These are phyloP conservation scores for Hydriomena furcata DNA, from an alignment of 2,888 invertebrate genomes.

Conservation along the genomic window DNA sequence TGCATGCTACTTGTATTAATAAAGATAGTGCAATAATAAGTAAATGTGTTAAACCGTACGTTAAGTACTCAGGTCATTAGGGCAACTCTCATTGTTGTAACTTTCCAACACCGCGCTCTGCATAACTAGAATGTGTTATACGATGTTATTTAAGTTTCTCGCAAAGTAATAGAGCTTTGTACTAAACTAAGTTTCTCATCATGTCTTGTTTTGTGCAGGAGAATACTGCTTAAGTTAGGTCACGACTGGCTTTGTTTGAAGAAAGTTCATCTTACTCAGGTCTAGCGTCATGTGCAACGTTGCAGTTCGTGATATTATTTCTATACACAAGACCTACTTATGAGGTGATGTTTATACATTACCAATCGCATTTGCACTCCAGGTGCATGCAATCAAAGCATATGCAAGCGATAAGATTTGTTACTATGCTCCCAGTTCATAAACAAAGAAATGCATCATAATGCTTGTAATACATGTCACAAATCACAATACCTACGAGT, in stretches of 20 bases:
- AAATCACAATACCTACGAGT: neutral
- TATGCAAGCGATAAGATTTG: conserved; percentile 47
- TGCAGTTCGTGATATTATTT: conserved; percentile 55
- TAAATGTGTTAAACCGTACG: conserved; percentile 8
- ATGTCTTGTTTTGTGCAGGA: neutral
- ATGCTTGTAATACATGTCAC: conserved; percentile 16
- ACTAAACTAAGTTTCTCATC: neutral
- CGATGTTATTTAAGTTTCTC: conserved; percentile 10
- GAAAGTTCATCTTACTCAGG: conserved; percentile 38
- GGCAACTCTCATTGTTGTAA: conserved; percentile 44
- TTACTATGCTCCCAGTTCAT: conserved; percentile 39
- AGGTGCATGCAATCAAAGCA: conserved; percentile 65
- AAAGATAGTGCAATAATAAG: conserved; percentile 5
- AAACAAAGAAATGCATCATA: too few species aligned
- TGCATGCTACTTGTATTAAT: neutral
- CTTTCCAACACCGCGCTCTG: conserved; percentile 43
- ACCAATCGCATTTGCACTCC: conserved; percentile 54
- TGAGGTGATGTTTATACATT: conserved; percentile 38
- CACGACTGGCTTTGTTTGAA: conserved; percentile 24
- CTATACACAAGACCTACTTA: conserved; percentile 36
- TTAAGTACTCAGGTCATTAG: conserved; percentile 47
- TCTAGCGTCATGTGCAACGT: conserved; percentile 47
- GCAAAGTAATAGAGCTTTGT: neutral
- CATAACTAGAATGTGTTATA: conserved; percentile 9
- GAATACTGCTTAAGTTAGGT: conserved; percentile 10